Percentiles rank a stretch among this genome's conserved stretches.
These are phyloP conservation scores for Sturmia bella DNA, from an alignment of 2,888 invertebrate species.

Conservation along the genomic window DNA sequence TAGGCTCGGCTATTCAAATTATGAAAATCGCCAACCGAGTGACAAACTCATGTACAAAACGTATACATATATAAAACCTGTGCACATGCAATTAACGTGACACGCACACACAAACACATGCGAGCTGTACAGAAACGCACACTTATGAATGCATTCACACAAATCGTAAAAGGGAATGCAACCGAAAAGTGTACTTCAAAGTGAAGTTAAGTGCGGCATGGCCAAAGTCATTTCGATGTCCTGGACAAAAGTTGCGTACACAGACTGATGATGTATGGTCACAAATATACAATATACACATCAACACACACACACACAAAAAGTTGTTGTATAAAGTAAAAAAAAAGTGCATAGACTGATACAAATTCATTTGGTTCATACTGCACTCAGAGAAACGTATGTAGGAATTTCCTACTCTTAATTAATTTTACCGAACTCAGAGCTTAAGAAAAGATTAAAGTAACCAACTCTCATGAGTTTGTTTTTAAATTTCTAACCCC, in stretches of 20 bases:
- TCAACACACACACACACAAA: not conserved
- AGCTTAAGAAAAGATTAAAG: too few relatives aligned
- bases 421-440: too few relatives aligned
- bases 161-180: slow-evolving; percentile 60
- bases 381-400: slow-evolving; percentile 9
- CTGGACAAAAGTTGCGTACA: slow-evolving; percentile 40
- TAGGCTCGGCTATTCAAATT: too few relatives aligned
- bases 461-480: too few relatives aligned
- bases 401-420: too few relatives aligned
- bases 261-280: not conserved
- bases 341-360: not conserved
- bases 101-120: not conserved
- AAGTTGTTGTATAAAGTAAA: slow-evolving; percentile 1
- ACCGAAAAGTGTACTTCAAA: slow-evolving; percentile 67
- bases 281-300: not conserved
- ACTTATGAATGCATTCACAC: slow-evolving; percentile 32
- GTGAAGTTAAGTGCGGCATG: slow-evolving; percentile 70
- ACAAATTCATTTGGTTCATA: not conserved
- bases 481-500: too few relatives aligned
- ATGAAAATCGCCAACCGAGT: too few relatives aligned
- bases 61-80: not conserved
- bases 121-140: too few relatives aligned
- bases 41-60: slow-evolving; percentile 45
- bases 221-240: slow-evolving; percentile 63
- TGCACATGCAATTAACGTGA: slow-evolving; percentile 8